Conservation (phyloP, 2,888 invertebrate genomes). For the Junonia oenone region DNA sequence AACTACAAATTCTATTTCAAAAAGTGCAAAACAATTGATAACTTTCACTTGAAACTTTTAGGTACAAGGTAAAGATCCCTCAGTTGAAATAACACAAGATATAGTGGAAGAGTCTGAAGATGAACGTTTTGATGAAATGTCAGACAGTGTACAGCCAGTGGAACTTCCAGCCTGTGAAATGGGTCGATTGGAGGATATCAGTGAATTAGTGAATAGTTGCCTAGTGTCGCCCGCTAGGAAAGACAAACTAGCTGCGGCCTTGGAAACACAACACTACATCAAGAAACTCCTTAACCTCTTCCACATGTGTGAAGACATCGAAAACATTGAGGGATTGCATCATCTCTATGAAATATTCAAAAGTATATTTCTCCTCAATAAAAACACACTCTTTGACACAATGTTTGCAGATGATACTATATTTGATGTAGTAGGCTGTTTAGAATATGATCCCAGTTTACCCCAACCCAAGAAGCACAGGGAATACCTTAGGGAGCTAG, state of each 20-base stretch:
- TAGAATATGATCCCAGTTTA: conserved; percentile 97
- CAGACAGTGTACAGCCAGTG: conserved; percentile 95
- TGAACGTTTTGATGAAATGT: conserved; percentile 97
- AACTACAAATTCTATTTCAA: background rate
- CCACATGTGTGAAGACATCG: conserved; percentile 97
- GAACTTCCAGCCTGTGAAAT: conserved; percentile 97
- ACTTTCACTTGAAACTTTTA: conserved; percentile 45
- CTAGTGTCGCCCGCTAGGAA: conserved; percentile 93
- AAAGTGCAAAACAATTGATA: background rate
- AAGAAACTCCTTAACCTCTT: conserved; percentile 96
- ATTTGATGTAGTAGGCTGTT: conserved; percentile 98
- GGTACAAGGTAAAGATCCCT: conserved; percentile 99
- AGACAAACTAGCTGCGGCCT: conserved; percentile 94
- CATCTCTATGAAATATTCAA: conserved; percentile 98
- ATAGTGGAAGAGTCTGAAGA: conserved; percentile 98
- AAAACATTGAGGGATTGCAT: conserved; percentile 96
- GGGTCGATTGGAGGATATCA: conserved; percentile 95
- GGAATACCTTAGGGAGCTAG: conserved; percentile 95
- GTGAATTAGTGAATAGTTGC: conserved; percentile 93
- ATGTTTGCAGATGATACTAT: conserved; percentile 98
- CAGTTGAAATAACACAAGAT: conserved; percentile 98
- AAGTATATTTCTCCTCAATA: conserved; percentile 98
- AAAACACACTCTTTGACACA: conserved; percentile 97
- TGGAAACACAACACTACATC: conserved; percentile 97
- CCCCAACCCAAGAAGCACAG: conserved; percentile 94